Evolutionary conservation across 2,888 invertebrate species (phyloP).

Genomic region (Lacanobia oleracea): DNA sequence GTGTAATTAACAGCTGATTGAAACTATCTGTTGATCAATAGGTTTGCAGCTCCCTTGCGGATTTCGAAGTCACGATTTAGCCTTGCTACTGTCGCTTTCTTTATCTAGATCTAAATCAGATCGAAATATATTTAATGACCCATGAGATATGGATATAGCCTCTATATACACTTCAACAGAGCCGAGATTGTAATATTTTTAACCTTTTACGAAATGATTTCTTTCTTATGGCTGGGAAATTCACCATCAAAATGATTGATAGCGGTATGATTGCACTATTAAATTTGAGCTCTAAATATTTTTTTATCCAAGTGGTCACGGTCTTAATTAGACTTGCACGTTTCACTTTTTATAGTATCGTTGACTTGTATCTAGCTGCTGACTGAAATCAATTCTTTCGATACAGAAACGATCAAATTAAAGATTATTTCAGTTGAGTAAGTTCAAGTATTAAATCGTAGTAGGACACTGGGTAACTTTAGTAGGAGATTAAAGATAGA

Average conservation of each 20-base stretch:
- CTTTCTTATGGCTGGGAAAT: slow-evolving; percentile 23
- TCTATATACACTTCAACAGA: background rate
- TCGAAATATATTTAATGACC: slow-evolving; percentile 14
- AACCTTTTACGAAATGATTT: slow-evolving; percentile 32
- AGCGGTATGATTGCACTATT: slow-evolving; percentile 38
- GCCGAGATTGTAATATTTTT: slow-evolving; percentile 9
- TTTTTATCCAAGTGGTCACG: slow-evolving; percentile 8
- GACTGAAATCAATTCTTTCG: slow-evolving; percentile 2
- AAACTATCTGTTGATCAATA: slow-evolving; percentile 43
- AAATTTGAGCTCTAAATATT: background rate
- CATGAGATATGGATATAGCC: slow-evolving; percentile 9
- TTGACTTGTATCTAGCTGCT: slow-evolving; percentile 1
- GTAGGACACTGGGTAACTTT: background rate
- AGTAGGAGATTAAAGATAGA: background rate
- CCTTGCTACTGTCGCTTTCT: slow-evolving; percentile 51
- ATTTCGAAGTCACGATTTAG: slow-evolving; percentile 55
- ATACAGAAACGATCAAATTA: background rate
- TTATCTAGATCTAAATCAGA: slow-evolving; percentile 53
- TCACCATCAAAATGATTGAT: slow-evolving; percentile 34
- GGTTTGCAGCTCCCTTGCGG: slow-evolving; percentile 30
- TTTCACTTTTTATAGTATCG: slow-evolving; percentile 25
- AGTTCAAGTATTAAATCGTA: slow-evolving; percentile 3
- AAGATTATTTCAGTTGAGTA: slow-evolving; percentile 9
- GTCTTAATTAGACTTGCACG: slow-evolving; percentile 6
- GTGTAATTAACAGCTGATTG: slow-evolving; percentile 49